Evolutionary conservation across 2,888 invertebrate species (phyloP).

Genomic region (Slavum lentiscoides): DNA sequence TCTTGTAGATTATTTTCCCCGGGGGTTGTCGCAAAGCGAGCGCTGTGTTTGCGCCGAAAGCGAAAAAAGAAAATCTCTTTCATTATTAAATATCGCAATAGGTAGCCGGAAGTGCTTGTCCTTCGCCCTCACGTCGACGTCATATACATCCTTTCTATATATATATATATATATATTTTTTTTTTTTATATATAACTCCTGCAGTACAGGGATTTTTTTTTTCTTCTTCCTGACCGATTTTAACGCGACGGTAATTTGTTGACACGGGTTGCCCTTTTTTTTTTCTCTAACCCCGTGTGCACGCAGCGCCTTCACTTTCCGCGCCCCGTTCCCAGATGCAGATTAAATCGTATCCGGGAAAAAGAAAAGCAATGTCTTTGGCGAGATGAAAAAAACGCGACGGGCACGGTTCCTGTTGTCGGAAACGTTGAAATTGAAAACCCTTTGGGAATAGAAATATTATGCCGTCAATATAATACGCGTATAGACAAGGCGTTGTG

Average conservation of each 20-base stretch:
- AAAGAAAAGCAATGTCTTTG: background rate
- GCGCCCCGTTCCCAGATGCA: background rate
- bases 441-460: background rate
- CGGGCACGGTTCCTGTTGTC: constrained; percentile 2
- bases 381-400: background rate
- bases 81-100: constrained; percentile 14
- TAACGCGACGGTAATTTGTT: constrained; percentile 31
- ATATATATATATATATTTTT: too few relatives aligned
- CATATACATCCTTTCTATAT: too few relatives aligned
- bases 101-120: constrained; percentile 3
- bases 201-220: background rate
- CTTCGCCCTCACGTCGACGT: background rate
- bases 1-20: background rate
- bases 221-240: constrained; percentile 17
- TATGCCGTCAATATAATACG: too few relatives aligned
- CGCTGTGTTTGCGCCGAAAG: background rate
- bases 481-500: too few relatives aligned
- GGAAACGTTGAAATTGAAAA: constrained; percentile 27
- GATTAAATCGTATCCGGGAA: constrained; percentile 24
- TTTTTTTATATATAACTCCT: background rate
- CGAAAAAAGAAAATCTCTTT: background rate
- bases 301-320: too few relatives aligned
- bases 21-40: background rate
- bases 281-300: too few relatives aligned
- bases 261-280: background rate